A percentile compares a stretch with the other conserved stretches of the same genome.
Conservation (phyloP, 2,113 vertebrate species). For the Mesocricetus auratus region DNA sequence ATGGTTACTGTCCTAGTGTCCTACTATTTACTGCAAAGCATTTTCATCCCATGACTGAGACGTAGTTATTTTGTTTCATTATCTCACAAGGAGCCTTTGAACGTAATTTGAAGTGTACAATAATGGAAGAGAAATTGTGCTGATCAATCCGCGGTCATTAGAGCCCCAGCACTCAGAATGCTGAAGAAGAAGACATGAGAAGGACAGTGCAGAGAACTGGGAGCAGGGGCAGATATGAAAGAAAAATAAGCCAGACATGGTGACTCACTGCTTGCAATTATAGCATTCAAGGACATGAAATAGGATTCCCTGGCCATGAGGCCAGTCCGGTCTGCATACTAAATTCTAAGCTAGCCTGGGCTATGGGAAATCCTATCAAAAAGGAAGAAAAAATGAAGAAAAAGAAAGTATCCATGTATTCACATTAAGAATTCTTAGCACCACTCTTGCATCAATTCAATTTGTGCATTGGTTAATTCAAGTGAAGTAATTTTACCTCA, state of each 20-base stretch:
- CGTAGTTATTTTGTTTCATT: not conserved
- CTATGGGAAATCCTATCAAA: not conserved
- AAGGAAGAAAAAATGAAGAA: not conserved
- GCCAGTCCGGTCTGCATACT: not conserved
- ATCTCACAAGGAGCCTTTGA: constrained; percentile 3
- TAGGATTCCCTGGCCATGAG: not conserved
- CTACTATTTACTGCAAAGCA: not conserved
- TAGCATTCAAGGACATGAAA: not conserved
- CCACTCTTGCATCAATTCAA: constrained; percentile 81
- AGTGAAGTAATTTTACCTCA: constrained; percentile 85
- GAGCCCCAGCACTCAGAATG: not conserved
- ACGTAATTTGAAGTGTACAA: not conserved
- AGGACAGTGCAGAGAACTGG: accelerated
- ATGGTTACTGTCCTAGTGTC: not conserved
- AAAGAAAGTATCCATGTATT: constrained; percentile 65
- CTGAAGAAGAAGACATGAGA: not conserved
- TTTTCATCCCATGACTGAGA: not conserved
- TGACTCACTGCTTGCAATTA: not conserved
- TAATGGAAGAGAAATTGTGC: not conserved
- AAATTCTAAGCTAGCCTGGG: not conserved
- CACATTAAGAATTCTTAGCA: constrained; percentile 73
- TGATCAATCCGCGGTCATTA: not conserved
- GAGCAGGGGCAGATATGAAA: not conserved
- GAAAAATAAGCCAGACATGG: not conserved
- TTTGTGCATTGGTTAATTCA: constrained; percentile 81